Base-by-base conservation (phyloP, 2,888 invertebrate species). In the Pomacea canaliculata region DNA sequence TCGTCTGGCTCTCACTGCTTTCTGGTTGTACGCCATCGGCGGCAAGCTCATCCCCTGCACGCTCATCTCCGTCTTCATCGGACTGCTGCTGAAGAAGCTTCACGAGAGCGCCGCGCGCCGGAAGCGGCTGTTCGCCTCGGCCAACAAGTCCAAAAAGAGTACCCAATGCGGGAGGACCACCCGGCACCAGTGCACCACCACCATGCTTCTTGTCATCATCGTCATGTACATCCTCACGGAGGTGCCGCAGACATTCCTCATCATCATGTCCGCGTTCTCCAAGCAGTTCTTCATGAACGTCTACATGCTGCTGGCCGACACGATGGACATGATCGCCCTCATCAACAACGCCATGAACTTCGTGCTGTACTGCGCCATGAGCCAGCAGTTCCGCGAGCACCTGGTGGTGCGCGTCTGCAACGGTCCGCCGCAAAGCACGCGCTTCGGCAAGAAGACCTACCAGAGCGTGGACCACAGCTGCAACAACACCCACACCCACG, bases 291-390 rank as follows among this genome's bases (percentile, higher is more conserved):
- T 90, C 76, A 80, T 83, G 51, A 88, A 90, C 68, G 86, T 92
- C 63, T 97, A 97, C 91, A 77, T 83, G n/a, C 88, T 89, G 59
- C 84, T 92, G 59, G 92, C 91, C 1, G 97, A 97, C 88, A 90
- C 96, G 74, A 95, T 97, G 94, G 97, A 98, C 91, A 94, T 96
- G 78, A 90, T 97, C 85, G 97, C 97, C 0, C 93, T 98, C 75
- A 92, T 96, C 84, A 98, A 97, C 91, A 96, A 96, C 9, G 95
- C 96, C 0, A 95, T 97, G 79, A 98, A 97, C 91, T 97, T 98
- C 88, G 94, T 97, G 78, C 92, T 98, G 71, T 98, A 97, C 90
- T 97, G 97, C 88, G 93, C 95, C 74, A 97, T 98, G 97, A 97
- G 96, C 78, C 93, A 96, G 82, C 97, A 97, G 92, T 98, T 98